Evolutionary conservation across 2,113 vertebrate genomes (phyloP), one percentile per base, ranked within the genome.

Genomic region (Himantopus leucocephalus): DNA sequence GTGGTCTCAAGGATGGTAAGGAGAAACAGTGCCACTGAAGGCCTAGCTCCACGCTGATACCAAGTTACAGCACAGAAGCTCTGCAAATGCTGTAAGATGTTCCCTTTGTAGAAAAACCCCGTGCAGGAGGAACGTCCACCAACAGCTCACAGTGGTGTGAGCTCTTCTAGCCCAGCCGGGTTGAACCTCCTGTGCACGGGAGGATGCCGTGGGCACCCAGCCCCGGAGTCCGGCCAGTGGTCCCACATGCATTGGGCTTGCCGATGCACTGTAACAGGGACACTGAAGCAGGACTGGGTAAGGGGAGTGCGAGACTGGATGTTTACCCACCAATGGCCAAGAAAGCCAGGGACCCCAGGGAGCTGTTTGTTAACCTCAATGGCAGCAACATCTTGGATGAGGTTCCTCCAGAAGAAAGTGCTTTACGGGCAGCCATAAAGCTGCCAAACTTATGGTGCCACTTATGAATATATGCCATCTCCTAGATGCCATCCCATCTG

Each of bases 251-350:
- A 66, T 0, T 74, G 39, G 20, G 35, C 37, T 68, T 48, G 29
- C 27, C 76, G 41, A 47, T 24, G 39, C 1, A 1, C 48, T 74
- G 29, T 37, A 76, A 68, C 19, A 37, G 32, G 3, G 41, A 70
- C 47, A 60, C 27, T 8, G 3, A 82, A 76, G 67, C 26, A 63
- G 0, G 2, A 18, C 39, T 0, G 1, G 19, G 16, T 39, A 58
- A 81, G 21, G 21, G 14, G 6, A 73, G 16, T 48, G 39, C 0
- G 1, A 94, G 58, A 50, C 22, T 68, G 48, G 32, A 39, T 29
- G 30, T 58, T n/a, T 80, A 62, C 39, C 23, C 8, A 41, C 43
- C 6, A 1, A 20, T 11, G 45, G 35, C 35, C 47, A 56, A 90
- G 63, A 90, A 72, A 88, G 15, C 35, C 66, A 88, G 60, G n/a